Evolutionary conservation across 2,113 vertebrate genomes (phyloP).

Genomic region (Donacobius atricapilla): DNA sequence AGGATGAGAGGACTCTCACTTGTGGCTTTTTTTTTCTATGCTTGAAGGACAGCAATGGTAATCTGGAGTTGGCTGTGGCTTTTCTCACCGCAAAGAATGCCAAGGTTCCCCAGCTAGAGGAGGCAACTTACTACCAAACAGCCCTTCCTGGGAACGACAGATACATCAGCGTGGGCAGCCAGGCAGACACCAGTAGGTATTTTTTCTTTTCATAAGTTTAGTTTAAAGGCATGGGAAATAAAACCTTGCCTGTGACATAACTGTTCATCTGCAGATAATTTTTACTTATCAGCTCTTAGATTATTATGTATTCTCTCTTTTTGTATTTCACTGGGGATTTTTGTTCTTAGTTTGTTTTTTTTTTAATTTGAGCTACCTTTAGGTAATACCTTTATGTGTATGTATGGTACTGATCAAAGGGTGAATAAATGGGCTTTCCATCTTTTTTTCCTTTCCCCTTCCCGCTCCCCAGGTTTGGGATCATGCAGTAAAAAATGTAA

Average conservation of each 20-base stretch:
- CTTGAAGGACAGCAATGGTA: conserved; percentile 93
- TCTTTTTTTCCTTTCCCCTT: accelerated
- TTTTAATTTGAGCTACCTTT: background rate
- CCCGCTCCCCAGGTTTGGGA: background rate
- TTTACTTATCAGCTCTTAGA: background rate
- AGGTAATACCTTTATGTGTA: background rate
- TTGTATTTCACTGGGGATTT: background rate
- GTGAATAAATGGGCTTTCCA: background rate
- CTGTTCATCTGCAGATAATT: background rate
- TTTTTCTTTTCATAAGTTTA: background rate
- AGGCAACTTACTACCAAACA: conserved; percentile 91
- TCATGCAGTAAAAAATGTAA: background rate
- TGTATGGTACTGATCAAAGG: background rate
- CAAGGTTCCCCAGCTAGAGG: conserved; percentile 91
- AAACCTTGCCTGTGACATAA: background rate
- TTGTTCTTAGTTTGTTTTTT: background rate
- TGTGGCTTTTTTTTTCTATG: conserved; percentile 16
- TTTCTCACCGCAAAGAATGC: conserved; percentile 94
- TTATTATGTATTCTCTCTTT: background rate
- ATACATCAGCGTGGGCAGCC: conserved; percentile 97
- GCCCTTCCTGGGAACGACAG: conserved; percentile 89
- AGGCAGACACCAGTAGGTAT: conserved; percentile 92
- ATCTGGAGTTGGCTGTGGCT: conserved; percentile 91
- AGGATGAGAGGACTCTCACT: background rate
- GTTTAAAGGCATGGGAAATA: background rate